Percentiles rank a stretch among this genome's conserved stretches.
Evolutionary conservation across 2,888 invertebrate genomes (phyloP).

Genomic region (Alsophila aescularia): DNA sequence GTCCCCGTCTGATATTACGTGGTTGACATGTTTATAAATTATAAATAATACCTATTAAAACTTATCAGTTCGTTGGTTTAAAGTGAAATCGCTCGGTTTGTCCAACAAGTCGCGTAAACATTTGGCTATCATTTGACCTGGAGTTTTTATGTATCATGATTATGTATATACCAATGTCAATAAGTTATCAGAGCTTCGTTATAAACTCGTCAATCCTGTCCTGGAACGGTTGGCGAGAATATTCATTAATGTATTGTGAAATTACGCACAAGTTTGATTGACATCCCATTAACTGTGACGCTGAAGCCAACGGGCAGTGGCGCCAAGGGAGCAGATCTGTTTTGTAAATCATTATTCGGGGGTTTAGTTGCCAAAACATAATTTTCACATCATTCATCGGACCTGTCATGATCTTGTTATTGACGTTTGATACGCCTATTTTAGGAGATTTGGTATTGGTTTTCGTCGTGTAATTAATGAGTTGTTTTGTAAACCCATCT

Average conservation of each 20-base stretch:
- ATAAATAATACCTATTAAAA: too few relatives aligned
- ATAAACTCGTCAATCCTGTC: background rate
- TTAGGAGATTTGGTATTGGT: too few relatives aligned
- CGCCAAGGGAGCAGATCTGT: conserved; percentile 6
- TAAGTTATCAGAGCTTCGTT: background rate
- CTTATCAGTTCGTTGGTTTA: too few relatives aligned
- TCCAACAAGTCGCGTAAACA: too few relatives aligned
- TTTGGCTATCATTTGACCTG: too few relatives aligned
- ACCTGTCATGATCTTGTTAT: background rate
- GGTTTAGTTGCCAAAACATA: conserved; percentile 9
- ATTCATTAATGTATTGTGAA: conserved; percentile 18
- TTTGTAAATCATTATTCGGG: conserved; percentile 16
- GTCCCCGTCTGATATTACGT: too few relatives aligned
- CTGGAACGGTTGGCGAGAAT: conserved; percentile 7
- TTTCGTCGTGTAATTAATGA: too few relatives aligned
- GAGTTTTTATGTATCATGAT: too few relatives aligned
- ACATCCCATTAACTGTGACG: conserved; percentile 21
- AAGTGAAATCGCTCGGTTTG: too few relatives aligned
- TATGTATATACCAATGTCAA: background rate
- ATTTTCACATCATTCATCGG: conserved; percentile 4
- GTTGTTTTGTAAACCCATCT: too few relatives aligned
- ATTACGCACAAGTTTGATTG: conserved; percentile 17
- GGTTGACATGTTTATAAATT: too few relatives aligned
- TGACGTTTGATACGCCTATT: background rate
- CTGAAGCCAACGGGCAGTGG: background rate